phyloP scores from a whole-genome alignment of 2,888 invertebrate genomes.

The Phytoseiulus persimilis region DNA sequence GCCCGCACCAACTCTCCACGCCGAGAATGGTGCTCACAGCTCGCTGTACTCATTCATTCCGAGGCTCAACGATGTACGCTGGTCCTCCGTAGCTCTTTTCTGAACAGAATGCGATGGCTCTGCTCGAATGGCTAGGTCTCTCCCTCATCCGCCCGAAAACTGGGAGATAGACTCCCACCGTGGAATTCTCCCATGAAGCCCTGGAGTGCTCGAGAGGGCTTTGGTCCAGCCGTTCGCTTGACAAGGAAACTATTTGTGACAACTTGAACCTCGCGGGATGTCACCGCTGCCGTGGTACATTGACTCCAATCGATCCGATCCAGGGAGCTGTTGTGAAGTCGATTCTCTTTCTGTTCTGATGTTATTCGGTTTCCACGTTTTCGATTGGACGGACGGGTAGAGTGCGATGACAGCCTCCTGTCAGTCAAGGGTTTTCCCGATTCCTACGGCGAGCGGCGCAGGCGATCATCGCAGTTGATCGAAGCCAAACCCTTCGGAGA shows the following conservation, averaged over 20 bases:
- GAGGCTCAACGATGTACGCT: too few species aligned
- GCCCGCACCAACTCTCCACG: neutral
- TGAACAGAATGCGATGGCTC: too few species aligned
- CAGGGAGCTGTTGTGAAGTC: neutral
- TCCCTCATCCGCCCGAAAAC: too few species aligned
- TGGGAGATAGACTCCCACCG: too few species aligned
- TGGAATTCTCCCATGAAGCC: neutral
- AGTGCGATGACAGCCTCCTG: too few species aligned
- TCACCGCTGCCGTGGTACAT: neutral
- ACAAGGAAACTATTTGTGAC: neutral
- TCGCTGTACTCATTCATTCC: neutral
- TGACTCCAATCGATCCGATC: neutral
- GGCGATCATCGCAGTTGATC: too few species aligned
- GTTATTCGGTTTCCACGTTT: neutral
- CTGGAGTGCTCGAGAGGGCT: neutral
- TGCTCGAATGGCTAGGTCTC: too few species aligned
- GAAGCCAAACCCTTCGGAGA: too few species aligned
- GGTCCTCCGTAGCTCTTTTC: too few species aligned
- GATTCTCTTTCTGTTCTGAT: neutral
- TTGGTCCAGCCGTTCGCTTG: neutral
- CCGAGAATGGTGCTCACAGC: neutral
- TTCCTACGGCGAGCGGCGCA: too few species aligned
- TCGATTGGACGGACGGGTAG: neutral
- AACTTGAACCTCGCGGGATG: neutral
- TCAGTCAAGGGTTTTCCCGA: too few species aligned